A percentile compares a stretch with the other conserved stretches of the same genome.
These are phyloP conservation scores for human DNA, from an alignment of 2,113 vertebrate species.

Conservation along the genomic window DNA sequence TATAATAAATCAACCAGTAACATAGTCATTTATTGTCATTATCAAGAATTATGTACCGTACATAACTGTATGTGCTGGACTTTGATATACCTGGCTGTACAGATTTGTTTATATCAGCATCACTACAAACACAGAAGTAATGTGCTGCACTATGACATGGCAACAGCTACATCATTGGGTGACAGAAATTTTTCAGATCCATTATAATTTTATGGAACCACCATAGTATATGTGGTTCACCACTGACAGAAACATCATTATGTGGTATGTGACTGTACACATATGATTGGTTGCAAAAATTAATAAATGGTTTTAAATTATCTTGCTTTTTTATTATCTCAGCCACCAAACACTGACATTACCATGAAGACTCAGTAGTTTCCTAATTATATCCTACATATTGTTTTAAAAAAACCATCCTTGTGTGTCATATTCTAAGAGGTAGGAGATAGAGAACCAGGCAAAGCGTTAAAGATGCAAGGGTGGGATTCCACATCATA, in stretches of 20 bases:
- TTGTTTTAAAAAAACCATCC: neutral
- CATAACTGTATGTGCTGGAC: neutral
- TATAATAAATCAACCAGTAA: neutral
- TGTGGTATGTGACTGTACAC: neutral
- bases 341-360: conserved; percentile 3
- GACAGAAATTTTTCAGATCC: neutral
- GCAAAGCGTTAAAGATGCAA: neutral
- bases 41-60: neutral
- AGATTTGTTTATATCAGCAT: neutral
- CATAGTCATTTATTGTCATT: neutral
- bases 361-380: neutral
- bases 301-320: neutral
- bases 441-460: neutral
- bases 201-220: neutral
- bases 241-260: neutral
- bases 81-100: neutral
- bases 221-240: neutral
- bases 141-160: neutral
- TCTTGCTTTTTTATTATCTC: neutral
- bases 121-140: neutral
- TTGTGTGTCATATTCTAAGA: neutral
- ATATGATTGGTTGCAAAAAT: neutral
- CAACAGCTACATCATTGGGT: neutral
- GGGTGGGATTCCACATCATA: neutral
- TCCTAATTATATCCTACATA: neutral